Evolutionary conservation across 1,140 invertebrate genomes (phyloP).

Genomic region (Sycophila sp.): DNA sequence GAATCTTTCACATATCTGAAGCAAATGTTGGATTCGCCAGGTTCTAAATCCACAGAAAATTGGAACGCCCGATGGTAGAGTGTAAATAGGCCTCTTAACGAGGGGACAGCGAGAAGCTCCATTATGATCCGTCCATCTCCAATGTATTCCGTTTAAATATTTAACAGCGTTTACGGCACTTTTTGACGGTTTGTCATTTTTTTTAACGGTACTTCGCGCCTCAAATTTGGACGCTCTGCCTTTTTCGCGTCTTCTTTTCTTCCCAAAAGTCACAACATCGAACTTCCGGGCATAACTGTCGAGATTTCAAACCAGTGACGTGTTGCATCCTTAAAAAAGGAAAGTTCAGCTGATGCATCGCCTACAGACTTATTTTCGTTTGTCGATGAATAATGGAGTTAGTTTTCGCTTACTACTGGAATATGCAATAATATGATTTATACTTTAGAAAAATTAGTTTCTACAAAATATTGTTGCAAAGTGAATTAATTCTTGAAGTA

Average conservation of each 20-base stretch:
- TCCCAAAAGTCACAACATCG: neutral
- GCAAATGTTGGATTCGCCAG: too few species aligned
- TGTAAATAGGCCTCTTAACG: neutral
- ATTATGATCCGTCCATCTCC: too few species aligned
- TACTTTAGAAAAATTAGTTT: too few species aligned
- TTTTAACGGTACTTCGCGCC: too few species aligned
- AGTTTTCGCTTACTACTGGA: too few species aligned
- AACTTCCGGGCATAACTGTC: neutral
- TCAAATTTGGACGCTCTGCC: slow-evolving; percentile 43
- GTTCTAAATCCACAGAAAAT: neutral
- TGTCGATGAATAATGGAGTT: neutral
- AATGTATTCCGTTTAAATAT: slow-evolving; percentile 62
- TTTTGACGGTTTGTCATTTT: slow-evolving; percentile 46
- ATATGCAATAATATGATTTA: too few species aligned
- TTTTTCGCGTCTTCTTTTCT: neutral
- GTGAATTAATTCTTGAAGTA: too few species aligned
- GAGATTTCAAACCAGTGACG: neutral
- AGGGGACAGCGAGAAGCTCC: neutral
- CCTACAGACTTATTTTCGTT: neutral
- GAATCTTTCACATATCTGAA: too few species aligned
- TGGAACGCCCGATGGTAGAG: neutral
- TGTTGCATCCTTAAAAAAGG: slow-evolving; percentile 8
- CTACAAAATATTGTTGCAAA: too few species aligned
- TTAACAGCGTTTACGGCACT: slow-evolving; percentile 59
- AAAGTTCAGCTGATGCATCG: neutral